Evolutionary conservation across 2,113 vertebrate species (phyloP), one percentile per base, ranked within the genome.

Genomic region (Eleginops maclovinus): DNA sequence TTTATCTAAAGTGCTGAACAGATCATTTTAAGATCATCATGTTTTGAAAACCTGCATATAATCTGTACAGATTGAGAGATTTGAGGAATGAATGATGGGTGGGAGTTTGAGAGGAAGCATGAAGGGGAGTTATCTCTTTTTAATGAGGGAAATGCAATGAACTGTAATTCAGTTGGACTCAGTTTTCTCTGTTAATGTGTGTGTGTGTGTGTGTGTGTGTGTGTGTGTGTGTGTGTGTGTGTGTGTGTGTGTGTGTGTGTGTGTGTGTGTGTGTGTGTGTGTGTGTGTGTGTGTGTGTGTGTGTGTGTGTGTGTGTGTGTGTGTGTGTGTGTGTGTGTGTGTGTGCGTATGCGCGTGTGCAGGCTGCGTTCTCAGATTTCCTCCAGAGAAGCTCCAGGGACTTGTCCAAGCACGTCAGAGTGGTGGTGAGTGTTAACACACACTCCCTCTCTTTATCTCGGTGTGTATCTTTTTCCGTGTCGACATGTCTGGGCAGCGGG

Each of bases 281-380:
- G 36, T 67, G 31, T 58, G 31, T 82, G 77, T 72, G 51, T 76
- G 66, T 51, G 47, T 60, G 31, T 60, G 14, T 79, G 43, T 63
- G n/a, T 28, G 55, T 51, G 71, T 74, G 73, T 59, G 60, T 19
- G 28, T 58, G 56, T 66, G 46, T 58, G 53, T 77, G 41, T 65
- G 19, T 22, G 60, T 56, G 64, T 70, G 67, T 54, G 56, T 43
- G 40, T 36, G 43, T 28, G 46, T 51, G 58, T 22, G 41, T n/a
- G 65, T 70, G 62, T 70, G 51, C 77, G 41, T 61, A 26, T 72
- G 44, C 65, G 53, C 74, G 15, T 58, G 7, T 31, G 55, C 91
- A 99, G 98, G 97, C 98, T 0, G 98, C 98, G 0, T 99, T 99
- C 93, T 98, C 98, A 0, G 98, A 99, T 94, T 99, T 99, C 92